Evolutionary conservation across 2,797 vertebrate genomes (phyloP).

Genomic region (Lophius americanus): DNA sequence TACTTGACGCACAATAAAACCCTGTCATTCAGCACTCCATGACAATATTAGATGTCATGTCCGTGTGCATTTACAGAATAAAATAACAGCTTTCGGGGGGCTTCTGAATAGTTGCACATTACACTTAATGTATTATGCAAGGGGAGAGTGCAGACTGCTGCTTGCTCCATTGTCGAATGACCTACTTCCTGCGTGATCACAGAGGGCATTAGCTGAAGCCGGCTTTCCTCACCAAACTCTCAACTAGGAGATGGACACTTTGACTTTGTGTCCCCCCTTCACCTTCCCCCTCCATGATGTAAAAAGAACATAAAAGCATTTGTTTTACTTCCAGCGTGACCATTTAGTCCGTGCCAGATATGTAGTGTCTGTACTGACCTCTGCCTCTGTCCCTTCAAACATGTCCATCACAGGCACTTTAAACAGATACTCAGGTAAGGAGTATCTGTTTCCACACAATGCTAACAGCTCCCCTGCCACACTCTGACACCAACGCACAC

Average conservation of each 20-base stretch:
- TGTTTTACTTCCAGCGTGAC: constrained; percentile 79
- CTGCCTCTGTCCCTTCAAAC: constrained; percentile 59
- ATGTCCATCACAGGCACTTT: constrained; percentile 60
- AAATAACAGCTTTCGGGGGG: constrained; percentile 93
- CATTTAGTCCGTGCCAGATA: constrained; percentile 73
- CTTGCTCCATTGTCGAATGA: constrained; percentile 95
- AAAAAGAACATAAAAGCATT: constrained; percentile 78
- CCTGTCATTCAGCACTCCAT: constrained; percentile 91
- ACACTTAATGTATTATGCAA: constrained; percentile 99
- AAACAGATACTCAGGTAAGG: constrained; percentile 70
- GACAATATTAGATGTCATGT: constrained; percentile 99
- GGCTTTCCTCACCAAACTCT: constrained; percentile 82
- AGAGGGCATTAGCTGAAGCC: constrained; percentile 83
- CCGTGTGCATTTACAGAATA: constrained; percentile 94
- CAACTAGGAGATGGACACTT: constrained; percentile 84
- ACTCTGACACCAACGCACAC: constrained; percentile 47
- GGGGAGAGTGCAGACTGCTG: constrained; percentile 90
- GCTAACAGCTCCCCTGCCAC: constrained; percentile 72
- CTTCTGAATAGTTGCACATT: constrained; percentile 89
- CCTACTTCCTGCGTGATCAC: constrained; percentile 91
- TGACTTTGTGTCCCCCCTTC: constrained; percentile 75
- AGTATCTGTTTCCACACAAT: constrained; percentile 51
- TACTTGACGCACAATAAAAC: constrained; percentile 93
- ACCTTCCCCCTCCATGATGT: constrained; percentile 70
- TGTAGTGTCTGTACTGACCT: constrained; percentile 64